Evolutionary conservation across 1,140 invertebrate species (phyloP).

Genomic region (Camponotus pennsylvanicus): DNA sequence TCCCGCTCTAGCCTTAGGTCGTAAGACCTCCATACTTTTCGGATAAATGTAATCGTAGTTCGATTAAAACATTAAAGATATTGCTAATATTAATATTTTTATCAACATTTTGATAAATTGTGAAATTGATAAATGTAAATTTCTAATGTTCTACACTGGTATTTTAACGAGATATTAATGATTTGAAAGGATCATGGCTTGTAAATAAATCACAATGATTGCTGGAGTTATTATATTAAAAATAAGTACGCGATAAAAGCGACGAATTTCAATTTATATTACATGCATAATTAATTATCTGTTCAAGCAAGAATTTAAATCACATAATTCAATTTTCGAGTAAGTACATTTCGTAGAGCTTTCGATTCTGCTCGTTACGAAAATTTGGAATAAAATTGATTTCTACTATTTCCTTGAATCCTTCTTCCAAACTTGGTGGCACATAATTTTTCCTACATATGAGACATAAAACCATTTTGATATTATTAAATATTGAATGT

Average conservation of each 20-base stretch:
- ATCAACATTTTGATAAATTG: too few species aligned
- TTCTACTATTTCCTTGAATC: conserved; percentile 93
- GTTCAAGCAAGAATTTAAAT: neutral
- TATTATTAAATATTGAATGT: neutral
- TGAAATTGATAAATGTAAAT: neutral
- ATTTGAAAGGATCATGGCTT: neutral
- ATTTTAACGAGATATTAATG: neutral
- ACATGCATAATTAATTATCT: neutral
- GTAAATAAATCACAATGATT: neutral
- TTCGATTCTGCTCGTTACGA: conserved; percentile 88
- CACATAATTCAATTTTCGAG: conserved; percentile 76
- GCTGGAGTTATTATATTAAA: neutral
- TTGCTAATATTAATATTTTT: neutral
- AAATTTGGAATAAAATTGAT: conserved; percentile 95
- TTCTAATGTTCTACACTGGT: neutral
- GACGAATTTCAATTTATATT: neutral
- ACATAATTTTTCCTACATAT: conserved; percentile 92
- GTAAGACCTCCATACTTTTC: neutral
- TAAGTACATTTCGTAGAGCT: conserved; percentile 94
- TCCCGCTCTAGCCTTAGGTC: too few species aligned
- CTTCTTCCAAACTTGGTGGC: conserved; percentile 91
- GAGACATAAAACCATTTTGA: conserved; percentile 60
- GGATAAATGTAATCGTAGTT: neutral
- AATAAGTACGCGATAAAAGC: neutral
- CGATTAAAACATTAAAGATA: neutral